Base-by-base conservation (phyloP, 2,888 invertebrate genomes). In the Ectropis crepuscularia region DNA sequence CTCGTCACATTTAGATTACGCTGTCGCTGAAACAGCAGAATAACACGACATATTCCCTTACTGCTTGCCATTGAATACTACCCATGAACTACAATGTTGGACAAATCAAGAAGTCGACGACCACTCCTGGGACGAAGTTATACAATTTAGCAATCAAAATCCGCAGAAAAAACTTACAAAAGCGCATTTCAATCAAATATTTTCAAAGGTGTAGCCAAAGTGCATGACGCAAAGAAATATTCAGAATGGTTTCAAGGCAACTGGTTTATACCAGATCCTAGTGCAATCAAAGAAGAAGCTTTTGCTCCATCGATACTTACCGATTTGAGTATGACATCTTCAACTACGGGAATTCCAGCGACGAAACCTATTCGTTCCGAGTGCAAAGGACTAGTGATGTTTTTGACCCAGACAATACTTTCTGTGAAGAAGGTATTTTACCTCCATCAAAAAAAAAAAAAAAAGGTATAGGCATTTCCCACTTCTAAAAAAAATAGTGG, bases 61-160 rank as follows among this genome's bases (percentile, higher is more conserved):
- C 45, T 70, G 70, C 12, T 50, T 73, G 10, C 71, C 71, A 1
- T 70, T 68, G 5, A 50, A 50, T 12, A 39, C 50, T 28, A 28
- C 1, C 11, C 50, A 50, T 39, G 50, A 50, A 39, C 39, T 50
- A 6, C 50, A 50, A 39, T 39, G 2, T 10, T 50, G 5, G 50
- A 50, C 10, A 50, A 50, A 50, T 50, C 50, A 5, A 39, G 66
- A 71, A 53, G 63, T n/a, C n/a, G n/a, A n/a, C n/a, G n/a, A n/a
- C n/a, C n/a, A 69, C 54, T 47, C 58, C 46, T 74, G 71, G 68
- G 70, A 71, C 11, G 60, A 70, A 49, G 63, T 69, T 36, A 50
- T 67, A 8, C 43, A 69, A 45, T 45, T 47, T 8, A 68, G 50
- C 51, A 57, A 59, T 37, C 53, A 62, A 0, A 10, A 61, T 53